Evolutionary conservation across 2,797 vertebrate species (phyloP).

Genomic region (Coilia nasus): DNA sequence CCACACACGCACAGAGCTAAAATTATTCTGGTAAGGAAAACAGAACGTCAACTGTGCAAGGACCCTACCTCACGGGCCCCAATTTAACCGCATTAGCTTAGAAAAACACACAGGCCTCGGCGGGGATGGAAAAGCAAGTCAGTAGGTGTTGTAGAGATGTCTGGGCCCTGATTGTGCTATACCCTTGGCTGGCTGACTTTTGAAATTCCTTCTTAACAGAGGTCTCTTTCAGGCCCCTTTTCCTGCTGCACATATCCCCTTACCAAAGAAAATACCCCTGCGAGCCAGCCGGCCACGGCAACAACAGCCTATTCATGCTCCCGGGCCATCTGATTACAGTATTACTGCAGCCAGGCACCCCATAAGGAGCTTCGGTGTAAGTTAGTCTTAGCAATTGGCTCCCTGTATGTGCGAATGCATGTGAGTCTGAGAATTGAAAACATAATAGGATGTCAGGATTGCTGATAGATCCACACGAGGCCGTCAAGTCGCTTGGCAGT

Average conservation of each 20-base stretch:
- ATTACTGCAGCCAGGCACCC: constrained; percentile 50
- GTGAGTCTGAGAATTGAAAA: constrained; percentile 30
- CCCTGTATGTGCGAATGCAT: constrained; percentile 22
- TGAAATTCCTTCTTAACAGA: constrained; percentile 81
- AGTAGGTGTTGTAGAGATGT: constrained; percentile 53
- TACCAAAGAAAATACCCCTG: constrained; percentile 59
- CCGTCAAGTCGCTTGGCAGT: neutral
- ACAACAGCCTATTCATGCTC: constrained; percentile 83
- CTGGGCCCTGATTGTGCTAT: constrained; percentile 54
- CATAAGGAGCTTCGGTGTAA: constrained; percentile 51
- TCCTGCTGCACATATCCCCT: constrained; percentile 74
- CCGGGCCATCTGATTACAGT: constrained; percentile 60
- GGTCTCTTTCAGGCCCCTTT: constrained; percentile 78
- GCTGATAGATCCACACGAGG: neutral
- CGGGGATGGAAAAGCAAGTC: constrained; percentile 29
- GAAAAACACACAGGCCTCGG: constrained; percentile 37
- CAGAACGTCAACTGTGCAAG: constrained; percentile 55
- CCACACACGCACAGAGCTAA: constrained; percentile 30
- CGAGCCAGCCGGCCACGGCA: constrained; percentile 51
- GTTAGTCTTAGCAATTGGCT: constrained; percentile 37
- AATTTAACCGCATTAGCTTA: constrained; percentile 29
- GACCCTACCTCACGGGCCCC: constrained; percentile 40
- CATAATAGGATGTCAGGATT: constrained; percentile 18
- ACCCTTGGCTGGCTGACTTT: constrained; percentile 47
- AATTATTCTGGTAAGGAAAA: constrained; percentile 29